phyloP scores from a whole-genome alignment of 2,797 vertebrate genomes.

The Dromococcyx pavoninus region DNA sequence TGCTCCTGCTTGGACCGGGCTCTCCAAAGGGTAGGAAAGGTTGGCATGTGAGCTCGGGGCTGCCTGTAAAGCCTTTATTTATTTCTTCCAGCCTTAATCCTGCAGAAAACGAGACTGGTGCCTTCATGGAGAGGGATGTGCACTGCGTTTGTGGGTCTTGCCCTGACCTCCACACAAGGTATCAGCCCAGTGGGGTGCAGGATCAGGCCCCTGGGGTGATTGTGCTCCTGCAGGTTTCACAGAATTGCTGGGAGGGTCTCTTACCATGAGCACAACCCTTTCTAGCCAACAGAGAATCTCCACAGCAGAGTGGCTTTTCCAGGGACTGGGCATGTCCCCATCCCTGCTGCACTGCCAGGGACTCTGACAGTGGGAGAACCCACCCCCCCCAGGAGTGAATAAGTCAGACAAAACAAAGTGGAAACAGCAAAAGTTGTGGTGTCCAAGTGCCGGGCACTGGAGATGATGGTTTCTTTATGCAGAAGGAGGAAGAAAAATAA shows the following conservation, averaged over 20 bases:
- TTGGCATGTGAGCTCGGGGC: rapidly evolving
- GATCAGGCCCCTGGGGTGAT: background rate
- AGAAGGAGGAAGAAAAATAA: slow-evolving; percentile 18
- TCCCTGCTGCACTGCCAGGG: rapidly evolving
- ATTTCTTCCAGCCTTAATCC: background rate
- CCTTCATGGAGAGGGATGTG: background rate
- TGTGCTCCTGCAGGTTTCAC: background rate
- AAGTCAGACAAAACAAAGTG: background rate
- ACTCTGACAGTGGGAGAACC: background rate
- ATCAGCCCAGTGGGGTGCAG: background rate
- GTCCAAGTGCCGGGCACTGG: background rate
- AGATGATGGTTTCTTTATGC: slow-evolving; percentile 11
- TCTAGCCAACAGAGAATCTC: background rate
- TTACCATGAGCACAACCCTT: background rate
- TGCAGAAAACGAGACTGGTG: background rate
- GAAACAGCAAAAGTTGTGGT: background rate
- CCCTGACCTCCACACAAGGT: rapidly evolving
- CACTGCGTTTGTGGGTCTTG: rapidly evolving
- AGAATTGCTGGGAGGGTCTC: background rate
- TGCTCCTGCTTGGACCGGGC: background rate
- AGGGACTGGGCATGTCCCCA: rapidly evolving
- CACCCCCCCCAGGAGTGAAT: background rate
- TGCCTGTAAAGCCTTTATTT: background rate
- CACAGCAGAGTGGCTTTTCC: rapidly evolving
- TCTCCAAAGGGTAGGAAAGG: rapidly evolving